Base-by-base conservation (phyloP, 2,888 invertebrate species). In the Acleris holmiana region DNA sequence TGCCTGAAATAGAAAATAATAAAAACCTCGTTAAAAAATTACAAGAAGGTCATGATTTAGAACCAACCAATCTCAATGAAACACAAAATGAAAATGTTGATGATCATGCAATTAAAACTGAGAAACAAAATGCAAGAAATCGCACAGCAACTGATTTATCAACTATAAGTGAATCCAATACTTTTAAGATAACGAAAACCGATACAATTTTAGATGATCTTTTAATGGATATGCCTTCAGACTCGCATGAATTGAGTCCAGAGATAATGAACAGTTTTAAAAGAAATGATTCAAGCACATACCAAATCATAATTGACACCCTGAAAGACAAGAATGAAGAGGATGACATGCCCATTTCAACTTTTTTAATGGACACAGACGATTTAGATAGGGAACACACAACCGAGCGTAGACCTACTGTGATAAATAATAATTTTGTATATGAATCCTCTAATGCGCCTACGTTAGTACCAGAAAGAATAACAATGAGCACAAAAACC, bases 1-100 rank as follows among this genome's bases (percentile, higher is more conserved):
- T 95, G 72, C 95, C 95, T 7, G 95, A 95, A 76, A 88, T 93
- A 18, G 94, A 95, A 79, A 94, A 93, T 69, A 93, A 94, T 74
- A 94, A 93, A 71, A 93, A 91, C 15, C 86, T 94, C 40, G 92
- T 94, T 1, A 93, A 94, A 74, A 94, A 93, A 74, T 81, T 94
- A n/a, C 93, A 94, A 80, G 93, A 93, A 72, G 94, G 93, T 2
- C 91, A 93, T 73, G 93, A 93, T 69, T 74, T 93, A 57, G 92
- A 93, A 68, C 85, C 85, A 1, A 76, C 73, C 19, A 91, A 80
- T 71, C 69, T 85, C 69, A 93, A 89, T 68, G 91, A 87, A 75
- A 92, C 85, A 57, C 93, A 90, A 79, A 89, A 88, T 69, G 91
- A 90, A 68, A 88, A 85, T 70, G 65, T 60, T 15, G 90, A 89